Evolutionary conservation across 2,797 vertebrate species (phyloP).

Genomic region (Sebastes miniatus): DNA sequence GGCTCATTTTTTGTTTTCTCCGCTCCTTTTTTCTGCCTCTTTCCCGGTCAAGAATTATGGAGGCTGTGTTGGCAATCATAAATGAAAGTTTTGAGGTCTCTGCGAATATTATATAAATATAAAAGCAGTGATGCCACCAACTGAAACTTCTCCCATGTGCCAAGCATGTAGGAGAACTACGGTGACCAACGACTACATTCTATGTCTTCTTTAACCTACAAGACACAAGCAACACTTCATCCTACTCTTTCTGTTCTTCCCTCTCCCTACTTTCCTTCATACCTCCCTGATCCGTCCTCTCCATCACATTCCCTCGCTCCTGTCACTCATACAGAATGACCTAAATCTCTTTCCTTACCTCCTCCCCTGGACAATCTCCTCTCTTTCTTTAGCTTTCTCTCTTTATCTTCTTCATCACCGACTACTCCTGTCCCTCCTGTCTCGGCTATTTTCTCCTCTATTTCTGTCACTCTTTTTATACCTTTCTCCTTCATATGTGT

Average conservation of each 20-base stretch:
- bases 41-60: not conserved
- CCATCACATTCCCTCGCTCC: slow-evolving; percentile 1
- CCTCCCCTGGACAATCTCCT: slow-evolving; percentile 28
- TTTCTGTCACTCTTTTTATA: slow-evolving; percentile 31
- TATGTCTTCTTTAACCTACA: not conserved
- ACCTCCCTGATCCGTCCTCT: not conserved
- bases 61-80: not conserved
- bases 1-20: no score
- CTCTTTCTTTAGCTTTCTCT: slow-evolving; percentile 36
- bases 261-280: not conserved
- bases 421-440: slow-evolving; percentile 2
- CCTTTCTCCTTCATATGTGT: slow-evolving; percentile 22
- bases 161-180: no score
- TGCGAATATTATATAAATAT: no score
- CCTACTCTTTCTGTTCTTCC: not conserved
- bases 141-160: no score
- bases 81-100: not conserved
- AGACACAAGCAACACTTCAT: not conserved
- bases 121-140: no score
- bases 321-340: slow-evolving; percentile 35
- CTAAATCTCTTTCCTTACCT: slow-evolving; percentile 46
- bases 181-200: no score
- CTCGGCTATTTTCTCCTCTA: slow-evolving; percentile 27
- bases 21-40: no score
- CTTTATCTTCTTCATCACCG: slow-evolving; percentile 19